Evolutionary conservation across 2,113 vertebrate species (phyloP).

Genomic region (Seriola dumerili): DNA sequence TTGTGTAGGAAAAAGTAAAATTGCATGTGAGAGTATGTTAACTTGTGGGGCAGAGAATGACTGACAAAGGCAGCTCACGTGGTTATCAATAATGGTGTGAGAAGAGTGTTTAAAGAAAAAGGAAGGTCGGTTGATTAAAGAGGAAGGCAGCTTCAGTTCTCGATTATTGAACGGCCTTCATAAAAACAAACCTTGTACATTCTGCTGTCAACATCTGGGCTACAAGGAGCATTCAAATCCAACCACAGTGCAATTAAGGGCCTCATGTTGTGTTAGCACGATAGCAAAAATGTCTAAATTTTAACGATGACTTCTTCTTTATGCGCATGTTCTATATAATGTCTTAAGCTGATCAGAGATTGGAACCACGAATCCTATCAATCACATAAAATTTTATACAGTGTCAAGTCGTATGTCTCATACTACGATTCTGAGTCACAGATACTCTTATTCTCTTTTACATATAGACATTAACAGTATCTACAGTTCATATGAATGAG

Average conservation of each 20-base stretch:
- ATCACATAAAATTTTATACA: background rate
- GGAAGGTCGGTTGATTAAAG: background rate
- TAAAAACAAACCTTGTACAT: background rate
- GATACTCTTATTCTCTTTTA: conserved; percentile 1
- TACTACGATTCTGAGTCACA: conserved; percentile 43
- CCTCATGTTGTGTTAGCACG: background rate
- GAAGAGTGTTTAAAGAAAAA: background rate
- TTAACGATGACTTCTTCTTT: background rate
- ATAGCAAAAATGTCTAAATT: background rate
- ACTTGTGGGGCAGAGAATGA: background rate
- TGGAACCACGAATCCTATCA: conserved; percentile 38
- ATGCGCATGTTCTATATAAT: background rate
- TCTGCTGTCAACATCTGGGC: background rate
- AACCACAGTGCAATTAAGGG: background rate
- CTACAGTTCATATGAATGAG: background rate
- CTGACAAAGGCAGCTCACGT: background rate
- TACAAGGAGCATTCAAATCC: background rate
- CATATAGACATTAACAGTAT: background rate
- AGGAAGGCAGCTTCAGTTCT: background rate
- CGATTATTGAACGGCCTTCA: background rate
- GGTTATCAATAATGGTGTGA: background rate
- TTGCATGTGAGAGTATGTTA: conserved; percentile 1
- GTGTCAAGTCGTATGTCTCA: conserved; percentile 18
- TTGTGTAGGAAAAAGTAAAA: background rate
- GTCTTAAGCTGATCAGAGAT: background rate